phyloP scores from a whole-genome alignment of 2,113 vertebrate genomes.

The Channa maculata region DNA sequence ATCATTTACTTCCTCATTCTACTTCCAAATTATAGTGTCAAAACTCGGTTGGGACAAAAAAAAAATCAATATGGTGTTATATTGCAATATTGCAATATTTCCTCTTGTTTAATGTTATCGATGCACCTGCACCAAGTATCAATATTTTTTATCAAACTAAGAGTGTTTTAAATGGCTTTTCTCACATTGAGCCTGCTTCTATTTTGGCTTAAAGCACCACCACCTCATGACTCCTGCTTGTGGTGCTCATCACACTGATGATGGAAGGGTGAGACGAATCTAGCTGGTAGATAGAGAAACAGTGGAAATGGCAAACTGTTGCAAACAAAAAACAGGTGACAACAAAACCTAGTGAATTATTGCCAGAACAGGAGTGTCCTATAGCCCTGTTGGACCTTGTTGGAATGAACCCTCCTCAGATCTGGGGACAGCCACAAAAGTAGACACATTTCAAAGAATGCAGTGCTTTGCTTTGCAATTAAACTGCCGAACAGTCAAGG shows the following conservation, averaged over 20 bases:
- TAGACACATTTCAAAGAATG: constrained; percentile 64
- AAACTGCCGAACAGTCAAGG: constrained; percentile 40
- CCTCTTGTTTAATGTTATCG: constrained; percentile 51
- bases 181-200: constrained; percentile 37
- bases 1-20: constrained; percentile 53
- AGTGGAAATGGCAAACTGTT: not conserved
- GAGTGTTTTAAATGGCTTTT: constrained; percentile 61
- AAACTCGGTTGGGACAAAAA: constrained; percentile 47
- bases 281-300: not conserved
- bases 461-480: constrained; percentile 53
- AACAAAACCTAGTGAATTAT: not conserved
- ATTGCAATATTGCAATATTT: constrained; percentile 59
- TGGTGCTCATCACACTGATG: constrained; percentile 47
- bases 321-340: not conserved
- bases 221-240: constrained; percentile 45
- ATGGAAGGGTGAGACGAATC: constrained; percentile 29
- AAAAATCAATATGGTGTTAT: constrained; percentile 61
- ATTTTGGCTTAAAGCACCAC: constrained; percentile 42
- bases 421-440: constrained; percentile 57
- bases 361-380: not conserved
- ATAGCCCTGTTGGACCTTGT: too few species aligned
- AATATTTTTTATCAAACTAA: constrained; percentile 66
- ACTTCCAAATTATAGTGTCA: constrained; percentile 56
- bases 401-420: constrained; percentile 7
- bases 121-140: constrained; percentile 53